These are phyloP conservation scores for Passerculus sandwichensis DNA, from an alignment of 2,797 vertebrate genomes.

Conservation along the genomic window DNA sequence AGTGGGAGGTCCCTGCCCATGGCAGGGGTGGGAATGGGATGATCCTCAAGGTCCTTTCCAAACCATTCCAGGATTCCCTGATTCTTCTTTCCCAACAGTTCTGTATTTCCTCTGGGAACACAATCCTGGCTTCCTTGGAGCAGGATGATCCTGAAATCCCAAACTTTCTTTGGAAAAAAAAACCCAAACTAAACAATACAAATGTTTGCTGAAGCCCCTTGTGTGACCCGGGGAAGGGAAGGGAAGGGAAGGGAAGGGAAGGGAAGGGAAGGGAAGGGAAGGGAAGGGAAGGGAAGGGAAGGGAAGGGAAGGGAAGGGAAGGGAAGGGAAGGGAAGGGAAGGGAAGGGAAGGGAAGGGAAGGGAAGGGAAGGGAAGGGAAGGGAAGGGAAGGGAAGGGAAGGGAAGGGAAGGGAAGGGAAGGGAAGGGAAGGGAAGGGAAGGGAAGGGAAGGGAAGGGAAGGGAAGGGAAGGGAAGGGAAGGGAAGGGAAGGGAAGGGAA, in stretches of 20 bases:
- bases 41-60: not conserved
- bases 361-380: too few species aligned
- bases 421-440: not conserved
- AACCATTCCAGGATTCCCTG: not conserved
- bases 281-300: too few species aligned
- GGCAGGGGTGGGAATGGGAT: not conserved
- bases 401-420: not conserved
- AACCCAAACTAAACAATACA: not conserved
- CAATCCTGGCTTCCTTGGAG: not conserved
- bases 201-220: not conserved
- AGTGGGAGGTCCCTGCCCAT: too few species aligned
- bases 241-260: too few species aligned
- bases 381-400: not conserved
- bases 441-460: too few species aligned
- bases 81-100: not conserved
- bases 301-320: too few species aligned
- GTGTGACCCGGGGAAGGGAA: too few species aligned
- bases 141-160: not conserved
- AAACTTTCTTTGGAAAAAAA: not conserved
- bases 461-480: not conserved
- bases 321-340: too few species aligned
- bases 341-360: too few species aligned
- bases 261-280: too few species aligned
- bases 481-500: too few species aligned
- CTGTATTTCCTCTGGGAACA: not conserved